These are phyloP conservation scores for Doris montereyensis DNA, from an alignment of 2,888 invertebrate genomes.

Conservation along the genomic window DNA sequence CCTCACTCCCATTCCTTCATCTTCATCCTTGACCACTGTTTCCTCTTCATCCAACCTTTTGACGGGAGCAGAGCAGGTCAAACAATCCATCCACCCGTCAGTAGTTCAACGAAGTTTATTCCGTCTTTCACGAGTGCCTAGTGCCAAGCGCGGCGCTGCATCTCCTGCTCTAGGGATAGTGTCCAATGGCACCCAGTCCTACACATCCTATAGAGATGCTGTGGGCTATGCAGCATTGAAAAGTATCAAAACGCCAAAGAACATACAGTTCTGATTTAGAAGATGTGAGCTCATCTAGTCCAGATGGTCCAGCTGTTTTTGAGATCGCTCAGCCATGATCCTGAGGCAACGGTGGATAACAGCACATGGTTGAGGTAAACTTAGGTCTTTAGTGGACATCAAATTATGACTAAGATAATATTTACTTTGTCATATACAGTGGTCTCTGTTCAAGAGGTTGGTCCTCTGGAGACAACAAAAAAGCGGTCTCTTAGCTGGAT, in stretches of 20 bases:
- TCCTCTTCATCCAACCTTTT: constrained; percentile 18
- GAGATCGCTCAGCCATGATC: constrained; percentile 58
- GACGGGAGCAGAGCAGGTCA: constrained; percentile 52
- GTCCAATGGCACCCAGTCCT: constrained; percentile 45
- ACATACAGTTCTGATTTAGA: constrained; percentile 63
- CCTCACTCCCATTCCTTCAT: constrained; percentile 90
- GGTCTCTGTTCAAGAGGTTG: no score
- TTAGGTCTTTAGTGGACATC: not conserved
- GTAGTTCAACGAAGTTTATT: constrained; percentile 62
- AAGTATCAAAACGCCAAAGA: constrained; percentile 68
- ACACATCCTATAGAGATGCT: constrained; percentile 70
- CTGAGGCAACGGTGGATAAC: constrained; percentile 48
- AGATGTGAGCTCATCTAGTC: constrained; percentile 42
- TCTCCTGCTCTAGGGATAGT: constrained; percentile 50
- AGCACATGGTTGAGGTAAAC: constrained; percentile 45
- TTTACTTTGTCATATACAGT: no score
- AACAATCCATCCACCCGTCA: constrained; percentile 70
- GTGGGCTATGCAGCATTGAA: constrained; percentile 71
- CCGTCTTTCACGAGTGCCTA: constrained; percentile 68
- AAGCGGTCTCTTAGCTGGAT: no score
- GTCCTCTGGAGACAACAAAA: no score
- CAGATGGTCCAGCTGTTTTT: no score
- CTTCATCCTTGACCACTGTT: constrained; percentile 74
- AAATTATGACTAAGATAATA: no score
- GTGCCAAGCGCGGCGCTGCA: constrained; percentile 54